A percentile compares a stretch with the other conserved stretches of the same genome.
These are phyloP conservation scores for Abscondita cerata DNA, from an alignment of 2,888 invertebrate genomes.

Conservation along the genomic window DNA sequence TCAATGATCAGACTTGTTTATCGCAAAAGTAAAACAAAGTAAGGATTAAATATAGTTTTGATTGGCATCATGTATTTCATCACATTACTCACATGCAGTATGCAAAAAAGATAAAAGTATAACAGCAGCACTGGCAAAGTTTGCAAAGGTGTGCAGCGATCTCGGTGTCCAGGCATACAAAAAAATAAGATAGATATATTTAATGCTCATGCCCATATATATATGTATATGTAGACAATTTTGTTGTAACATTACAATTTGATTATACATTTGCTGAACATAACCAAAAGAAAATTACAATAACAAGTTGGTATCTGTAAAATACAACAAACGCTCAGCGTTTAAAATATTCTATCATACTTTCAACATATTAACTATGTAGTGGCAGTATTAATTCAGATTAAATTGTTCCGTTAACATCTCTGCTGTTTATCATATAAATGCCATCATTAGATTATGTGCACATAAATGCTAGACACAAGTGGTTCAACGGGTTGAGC, in stretches of 20 bases:
- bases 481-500: no score
- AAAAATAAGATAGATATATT: slow-evolving; percentile 15
- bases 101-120: slow-evolving; percentile 30
- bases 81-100: slow-evolving; percentile 28
- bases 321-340: slow-evolving; percentile 2
- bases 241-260: neutral
- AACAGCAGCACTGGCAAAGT: slow-evolving; percentile 28
- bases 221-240: slow-evolving; percentile 4
- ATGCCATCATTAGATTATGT: no score
- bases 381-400: slow-evolving; percentile 9
- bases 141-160: slow-evolving; percentile 16
- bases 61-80: slow-evolving; percentile 28
- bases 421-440: no score
- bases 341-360: slow-evolving; percentile 19
- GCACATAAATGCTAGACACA: neutral
- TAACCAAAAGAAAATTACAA: no score
- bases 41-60: no score
- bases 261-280: no score
- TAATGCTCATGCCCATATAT: slow-evolving; percentile 4
- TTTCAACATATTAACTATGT: slow-evolving; percentile 18
- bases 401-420: slow-evolving; percentile 2
- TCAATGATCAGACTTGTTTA: no score
- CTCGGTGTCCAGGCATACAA: slow-evolving; percentile 13
- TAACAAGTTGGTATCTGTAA: neutral
- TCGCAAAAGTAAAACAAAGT: no score